Evolutionary conservation across 2,113 vertebrate species (phyloP), one percentile per base, ranked within the genome.

Genomic region (Neogale vison): DNA sequence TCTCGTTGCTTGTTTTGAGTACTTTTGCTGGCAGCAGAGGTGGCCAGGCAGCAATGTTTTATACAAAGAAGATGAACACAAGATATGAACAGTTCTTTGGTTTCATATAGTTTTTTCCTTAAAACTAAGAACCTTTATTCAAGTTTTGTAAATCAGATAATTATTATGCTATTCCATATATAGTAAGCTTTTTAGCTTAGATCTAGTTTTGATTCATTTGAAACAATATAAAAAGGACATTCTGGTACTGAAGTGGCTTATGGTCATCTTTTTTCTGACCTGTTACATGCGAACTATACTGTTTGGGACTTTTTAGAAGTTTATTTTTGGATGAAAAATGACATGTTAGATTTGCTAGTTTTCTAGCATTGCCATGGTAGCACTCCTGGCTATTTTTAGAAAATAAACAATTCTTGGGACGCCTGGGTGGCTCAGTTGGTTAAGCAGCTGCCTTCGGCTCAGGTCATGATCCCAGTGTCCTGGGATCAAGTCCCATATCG

Each of bases 251-350:
- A 65, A 80, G n/a, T 18, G 85, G 52, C 9, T 83, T 63, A 17
- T n/a, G 8, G 31, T 71, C 29, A 55, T 84, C 15, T 55, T 77
- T 84, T 81, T 94, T 59, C 20, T 82, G 42, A 91, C 26, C 7
- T 67, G 4, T 82, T 95, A 61, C 42, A 3, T 88, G 21, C 52
- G 65, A 71, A 11, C 15, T 86, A 11, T 88, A 50, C 0, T 42
- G 6, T 52, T 93, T 69, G n/a, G 18, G 81, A 89, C 69, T 95
- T 82, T 91, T 59, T 8, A 82, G 11, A 36, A 52, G 9, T 57
- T 94, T 45, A 82, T 45, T 90, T 96, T 95, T 57, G 55, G 31
- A 72, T 84, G 50, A 72, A 69, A 95, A 94, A 50, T 92, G 55
- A 13, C 34, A 6, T 71, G 45, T 80, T 81, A 47, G 39, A 71